A percentile compares a stretch with the other conserved stretches of the same genome.
Evolutionary conservation across 2,797 vertebrate species (phyloP).

Genomic region (Parauchenoglanis punctatus): DNA sequence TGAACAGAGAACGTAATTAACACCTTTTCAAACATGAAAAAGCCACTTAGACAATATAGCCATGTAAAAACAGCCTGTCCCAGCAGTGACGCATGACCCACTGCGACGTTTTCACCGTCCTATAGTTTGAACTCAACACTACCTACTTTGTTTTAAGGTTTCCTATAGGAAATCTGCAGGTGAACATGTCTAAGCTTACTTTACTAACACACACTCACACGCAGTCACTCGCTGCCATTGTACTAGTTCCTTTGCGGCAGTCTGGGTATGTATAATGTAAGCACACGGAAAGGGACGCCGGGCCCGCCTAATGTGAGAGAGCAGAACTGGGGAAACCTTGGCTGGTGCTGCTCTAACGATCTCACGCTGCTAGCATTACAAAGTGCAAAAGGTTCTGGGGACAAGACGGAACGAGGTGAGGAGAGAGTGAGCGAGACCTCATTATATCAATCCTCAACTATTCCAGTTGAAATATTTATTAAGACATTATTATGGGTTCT

Average conservation of each 20-base stretch:
- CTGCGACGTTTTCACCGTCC: background rate
- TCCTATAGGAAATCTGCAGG: conserved; percentile 31
- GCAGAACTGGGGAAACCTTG: conserved; percentile 72
- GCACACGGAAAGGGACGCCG: conserved; percentile 69
- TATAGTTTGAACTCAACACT: background rate
- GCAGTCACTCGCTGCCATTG: conserved; percentile 27
- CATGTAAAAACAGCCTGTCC: conserved; percentile 5
- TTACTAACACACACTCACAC: conserved; percentile 30
- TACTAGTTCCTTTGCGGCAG: conserved; percentile 41
- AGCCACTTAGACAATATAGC: background rate
- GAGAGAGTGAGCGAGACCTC: conserved; percentile 65
- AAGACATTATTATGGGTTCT: conserved; percentile 71
- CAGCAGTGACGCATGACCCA: background rate
- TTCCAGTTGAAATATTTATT: conserved; percentile 78
- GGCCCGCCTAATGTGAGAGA: conserved; percentile 68
- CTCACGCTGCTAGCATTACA: conserved; percentile 77
- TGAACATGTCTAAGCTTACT: conserved; percentile 16
- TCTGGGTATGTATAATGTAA: conserved; percentile 71
- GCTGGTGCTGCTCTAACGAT: conserved; percentile 70
- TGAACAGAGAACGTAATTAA: background rate
- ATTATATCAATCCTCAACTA: conserved; percentile 68
- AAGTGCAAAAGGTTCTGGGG: conserved; percentile 75
- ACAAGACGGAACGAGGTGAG: conserved; percentile 63
- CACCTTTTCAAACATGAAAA: conserved; percentile 11
- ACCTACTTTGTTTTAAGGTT: background rate